Evolutionary conservation across 2,888 invertebrate species (phyloP).

Genomic region (Eilema depressum): DNA sequence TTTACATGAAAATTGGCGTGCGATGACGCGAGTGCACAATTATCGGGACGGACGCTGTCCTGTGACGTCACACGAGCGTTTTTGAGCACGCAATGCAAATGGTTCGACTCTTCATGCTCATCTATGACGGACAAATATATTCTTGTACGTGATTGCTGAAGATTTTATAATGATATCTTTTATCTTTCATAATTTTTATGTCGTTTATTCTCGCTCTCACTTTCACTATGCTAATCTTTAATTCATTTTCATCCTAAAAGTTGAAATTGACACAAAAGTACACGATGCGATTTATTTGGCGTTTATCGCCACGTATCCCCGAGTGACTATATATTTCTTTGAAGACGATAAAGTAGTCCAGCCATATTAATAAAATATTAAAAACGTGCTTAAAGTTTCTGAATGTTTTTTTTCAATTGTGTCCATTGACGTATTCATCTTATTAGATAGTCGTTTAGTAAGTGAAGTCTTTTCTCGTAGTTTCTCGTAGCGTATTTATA

Average conservation of each 20-base stretch:
- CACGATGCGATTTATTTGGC: too few relatives aligned
- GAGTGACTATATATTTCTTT: neutral
- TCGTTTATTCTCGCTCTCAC: too few relatives aligned
- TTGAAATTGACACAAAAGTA: too few relatives aligned
- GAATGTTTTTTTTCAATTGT: neutral
- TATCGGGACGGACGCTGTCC: slow-evolving; percentile 55
- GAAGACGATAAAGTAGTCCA: neutral
- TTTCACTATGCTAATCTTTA: too few relatives aligned
- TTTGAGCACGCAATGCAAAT: slow-evolving; percentile 7
- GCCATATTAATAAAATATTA: neutral
- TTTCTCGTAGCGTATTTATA: too few relatives aligned
- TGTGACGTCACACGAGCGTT: slow-evolving; percentile 34
- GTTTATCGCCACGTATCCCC: neutral
- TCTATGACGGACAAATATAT: neutral
- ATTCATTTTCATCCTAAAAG: too few relatives aligned
- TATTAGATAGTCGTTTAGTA: too few relatives aligned
- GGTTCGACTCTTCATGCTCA: neutral
- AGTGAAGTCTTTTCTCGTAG: too few relatives aligned
- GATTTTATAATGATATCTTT: neutral
- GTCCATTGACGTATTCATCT: neutral
- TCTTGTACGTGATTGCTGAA: neutral
- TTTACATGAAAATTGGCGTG: slow-evolving; percentile 67
- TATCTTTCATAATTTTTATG: neutral
- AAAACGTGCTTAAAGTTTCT: slow-evolving; percentile 1
- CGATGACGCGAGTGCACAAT: slow-evolving; percentile 69